Conservation (phyloP, 2,888 invertebrate genomes). For the Halocaridina rubra region DNA sequence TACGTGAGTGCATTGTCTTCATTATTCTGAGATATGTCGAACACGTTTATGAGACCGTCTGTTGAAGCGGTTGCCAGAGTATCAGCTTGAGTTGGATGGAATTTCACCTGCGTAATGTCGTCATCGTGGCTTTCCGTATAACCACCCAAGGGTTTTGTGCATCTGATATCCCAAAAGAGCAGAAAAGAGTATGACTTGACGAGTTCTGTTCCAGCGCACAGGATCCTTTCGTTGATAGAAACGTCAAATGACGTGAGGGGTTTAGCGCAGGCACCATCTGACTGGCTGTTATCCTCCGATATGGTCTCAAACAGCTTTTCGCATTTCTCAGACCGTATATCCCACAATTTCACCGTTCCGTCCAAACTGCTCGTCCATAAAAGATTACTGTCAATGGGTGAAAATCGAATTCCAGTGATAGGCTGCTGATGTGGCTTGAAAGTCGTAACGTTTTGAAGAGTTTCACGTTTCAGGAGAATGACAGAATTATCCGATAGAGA, state of each 20-base stretch:
- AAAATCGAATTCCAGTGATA: conserved; percentile 68
- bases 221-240: conserved; percentile 76
- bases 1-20: conserved; percentile 83
- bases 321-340: conserved; percentile 72
- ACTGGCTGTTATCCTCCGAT: conserved; percentile 64
- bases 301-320: conserved; percentile 70
- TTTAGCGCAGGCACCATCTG: conserved; percentile 70
- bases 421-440: conserved; percentile 51
- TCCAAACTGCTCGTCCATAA: conserved; percentile 74
- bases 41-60: conserved; percentile 88
- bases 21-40: conserved; percentile 77
- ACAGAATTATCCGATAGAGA: conserved; percentile 60
- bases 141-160: conserved; percentile 75
- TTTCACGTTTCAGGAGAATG: conserved; percentile 49
- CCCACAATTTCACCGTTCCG: conserved; percentile 75
- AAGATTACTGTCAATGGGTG: conserved; percentile 73
- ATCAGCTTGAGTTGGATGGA: conserved; percentile 78
- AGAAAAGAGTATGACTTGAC: conserved; percentile 79
- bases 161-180: conserved; percentile 83
- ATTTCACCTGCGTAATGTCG: conserved; percentile 82
- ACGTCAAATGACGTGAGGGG: conserved; percentile 81
- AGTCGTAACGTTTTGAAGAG: conserved; percentile 29
- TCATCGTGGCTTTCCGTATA: conserved; percentile 88
- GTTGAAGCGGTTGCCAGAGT: conserved; percentile 80
- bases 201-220: conserved; percentile 82